Percentiles rank a stretch among this genome's conserved stretches.
These are phyloP conservation scores for Glyphotaelius pellucidus DNA, from an alignment of 2,888 invertebrate species.

Conservation along the genomic window DNA sequence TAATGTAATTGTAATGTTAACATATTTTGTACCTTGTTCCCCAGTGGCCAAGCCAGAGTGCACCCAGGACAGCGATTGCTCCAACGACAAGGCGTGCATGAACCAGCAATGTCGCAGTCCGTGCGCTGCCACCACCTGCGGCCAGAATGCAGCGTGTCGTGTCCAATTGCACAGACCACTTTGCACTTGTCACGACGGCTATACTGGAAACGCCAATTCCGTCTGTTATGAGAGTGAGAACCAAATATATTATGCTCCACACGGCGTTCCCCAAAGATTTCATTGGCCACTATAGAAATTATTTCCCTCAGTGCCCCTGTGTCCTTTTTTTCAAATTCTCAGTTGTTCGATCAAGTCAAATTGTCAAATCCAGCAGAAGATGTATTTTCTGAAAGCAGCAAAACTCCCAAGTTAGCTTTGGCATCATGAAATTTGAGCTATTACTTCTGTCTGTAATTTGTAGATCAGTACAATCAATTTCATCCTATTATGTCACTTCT, in stretches of 20 bases:
- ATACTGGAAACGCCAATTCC: conserved; percentile 89
- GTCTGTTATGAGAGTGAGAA: conserved; percentile 85
- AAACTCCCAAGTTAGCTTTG: neutral
- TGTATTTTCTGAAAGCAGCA: neutral
- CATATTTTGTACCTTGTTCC: neutral
- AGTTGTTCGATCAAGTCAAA: conserved; percentile 67
- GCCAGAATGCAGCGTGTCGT: conserved; percentile 86
- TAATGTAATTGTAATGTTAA: neutral
- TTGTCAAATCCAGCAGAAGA: neutral
- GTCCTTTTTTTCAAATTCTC: conserved; percentile 58
- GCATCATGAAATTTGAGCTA: neutral
- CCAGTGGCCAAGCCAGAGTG: conserved; percentile 86
- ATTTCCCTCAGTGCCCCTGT: too few relatives aligned
- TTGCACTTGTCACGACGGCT: conserved; percentile 89
- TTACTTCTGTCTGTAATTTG: neutral
- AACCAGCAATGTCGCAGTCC: conserved; percentile 86
- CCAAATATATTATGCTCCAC: conserved; percentile 59
- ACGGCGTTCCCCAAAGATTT: too few relatives aligned
- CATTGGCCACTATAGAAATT: too few relatives aligned
- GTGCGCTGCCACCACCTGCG: conserved; percentile 85
- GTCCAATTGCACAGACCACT: conserved; percentile 88
- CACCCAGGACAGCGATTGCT: conserved; percentile 85
- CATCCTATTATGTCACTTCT: too few relatives aligned
- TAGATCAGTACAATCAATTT: too few relatives aligned
- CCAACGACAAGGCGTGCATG: conserved; percentile 89